Percentiles rank a stretch among this genome's conserved stretches.
Conservation (phyloP, 1,140 invertebrate genomes). For the Solenopsis invicta region DNA sequence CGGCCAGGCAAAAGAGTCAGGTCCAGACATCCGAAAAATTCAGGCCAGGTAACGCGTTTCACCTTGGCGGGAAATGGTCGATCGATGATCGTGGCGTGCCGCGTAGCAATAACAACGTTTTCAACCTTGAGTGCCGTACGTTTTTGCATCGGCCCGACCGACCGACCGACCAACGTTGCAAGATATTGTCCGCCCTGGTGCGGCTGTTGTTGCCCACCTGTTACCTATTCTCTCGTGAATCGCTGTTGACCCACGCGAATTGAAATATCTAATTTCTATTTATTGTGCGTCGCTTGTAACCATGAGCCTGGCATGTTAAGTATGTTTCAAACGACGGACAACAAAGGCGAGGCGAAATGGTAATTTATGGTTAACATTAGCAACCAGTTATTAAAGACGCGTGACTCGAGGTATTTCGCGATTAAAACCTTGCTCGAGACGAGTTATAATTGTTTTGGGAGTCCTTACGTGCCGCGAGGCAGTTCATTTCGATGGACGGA, state of each 20-base stretch:
- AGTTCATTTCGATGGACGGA: neutral
- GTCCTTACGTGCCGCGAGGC: neutral
- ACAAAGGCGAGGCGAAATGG: neutral
- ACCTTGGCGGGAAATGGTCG: constrained; percentile 39
- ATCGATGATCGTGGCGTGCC: constrained; percentile 56
- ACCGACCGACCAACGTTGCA: neutral
- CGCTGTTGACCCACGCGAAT: constrained; percentile 13
- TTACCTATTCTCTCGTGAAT: constrained; percentile 39
- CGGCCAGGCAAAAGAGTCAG: neutral
- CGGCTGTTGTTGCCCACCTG: constrained; percentile 43
- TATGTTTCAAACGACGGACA: neutral
- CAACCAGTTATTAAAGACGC: neutral
- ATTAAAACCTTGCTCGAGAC: neutral
- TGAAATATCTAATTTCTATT: neutral
- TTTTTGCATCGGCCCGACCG: constrained; percentile 30
- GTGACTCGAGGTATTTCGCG: neutral
- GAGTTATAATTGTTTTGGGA: neutral
- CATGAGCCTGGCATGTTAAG: too few relatives aligned
- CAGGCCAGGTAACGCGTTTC: constrained; percentile 31
- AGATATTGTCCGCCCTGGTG: constrained; percentile 33
- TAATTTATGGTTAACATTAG: neutral
- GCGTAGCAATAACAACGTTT: constrained; percentile 50
- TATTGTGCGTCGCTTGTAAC: constrained; percentile 7
- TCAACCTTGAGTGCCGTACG: constrained; percentile 39
- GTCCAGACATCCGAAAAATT: neutral